Conservation (phyloP, 2,113 vertebrate genomes). For the Antigone vipio region DNA sequence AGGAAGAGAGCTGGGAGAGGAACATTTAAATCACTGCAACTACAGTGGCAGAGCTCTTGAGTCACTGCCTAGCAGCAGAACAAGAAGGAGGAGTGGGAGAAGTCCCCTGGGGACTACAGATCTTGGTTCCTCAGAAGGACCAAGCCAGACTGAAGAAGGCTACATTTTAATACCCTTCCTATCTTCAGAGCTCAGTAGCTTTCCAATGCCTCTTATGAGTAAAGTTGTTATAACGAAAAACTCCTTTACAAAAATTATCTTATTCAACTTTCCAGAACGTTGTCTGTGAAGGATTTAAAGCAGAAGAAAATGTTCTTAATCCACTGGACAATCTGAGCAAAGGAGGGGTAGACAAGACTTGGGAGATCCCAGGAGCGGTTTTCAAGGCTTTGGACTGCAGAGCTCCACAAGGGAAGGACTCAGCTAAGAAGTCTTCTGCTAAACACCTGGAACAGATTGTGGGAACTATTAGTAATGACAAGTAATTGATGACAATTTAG, state of each 20-base stretch:
- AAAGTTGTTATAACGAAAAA: background rate
- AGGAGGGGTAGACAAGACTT: background rate
- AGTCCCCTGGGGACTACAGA: background rate
- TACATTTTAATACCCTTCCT: background rate
- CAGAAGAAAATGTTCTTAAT: background rate
- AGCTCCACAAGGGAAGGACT: background rate
- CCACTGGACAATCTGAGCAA: background rate
- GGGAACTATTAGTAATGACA: background rate
- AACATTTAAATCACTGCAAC: background rate
- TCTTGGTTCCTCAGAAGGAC: background rate
- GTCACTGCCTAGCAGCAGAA: background rate
- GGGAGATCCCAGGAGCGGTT: background rate
- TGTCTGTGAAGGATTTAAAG: background rate
- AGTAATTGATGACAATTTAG: background rate
- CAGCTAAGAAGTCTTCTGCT: background rate
- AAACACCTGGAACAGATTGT: background rate
- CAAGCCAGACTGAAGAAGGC: background rate
- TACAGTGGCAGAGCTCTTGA: background rate
- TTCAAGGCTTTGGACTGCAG: background rate
- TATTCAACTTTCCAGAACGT: background rate
- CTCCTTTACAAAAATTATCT: background rate
- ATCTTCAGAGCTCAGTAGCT: background rate
- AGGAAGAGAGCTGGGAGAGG: background rate
- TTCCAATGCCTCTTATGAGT: background rate
- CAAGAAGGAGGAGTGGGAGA: conserved; percentile 3